Percentiles rank a stretch among this genome's conserved stretches.
Conservation (phyloP, 37 sponge, comb jelly and placozoan genomes). For the Cliona cf. orientalis region DNA sequence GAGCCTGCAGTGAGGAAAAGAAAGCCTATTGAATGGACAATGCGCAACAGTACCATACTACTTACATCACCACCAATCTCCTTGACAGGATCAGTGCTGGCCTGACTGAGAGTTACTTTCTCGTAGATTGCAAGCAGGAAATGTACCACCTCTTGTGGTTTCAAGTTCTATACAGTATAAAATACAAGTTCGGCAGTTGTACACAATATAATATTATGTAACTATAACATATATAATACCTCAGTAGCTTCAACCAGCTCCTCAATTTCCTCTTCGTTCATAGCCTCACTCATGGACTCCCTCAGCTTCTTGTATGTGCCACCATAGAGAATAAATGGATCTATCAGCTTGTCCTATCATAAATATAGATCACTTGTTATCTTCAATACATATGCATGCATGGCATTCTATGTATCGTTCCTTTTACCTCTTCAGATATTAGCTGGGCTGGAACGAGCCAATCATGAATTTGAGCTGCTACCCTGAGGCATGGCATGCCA, state of each 20-base stretch:
- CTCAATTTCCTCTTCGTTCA: conserved; percentile 26
- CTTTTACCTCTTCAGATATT: conserved; percentile 1
- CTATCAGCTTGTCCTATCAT: conserved; percentile 11
- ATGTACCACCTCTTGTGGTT: background rate
- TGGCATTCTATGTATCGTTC: background rate
- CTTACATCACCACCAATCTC: too few relatives aligned
- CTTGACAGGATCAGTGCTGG: background rate
- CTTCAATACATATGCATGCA: background rate
- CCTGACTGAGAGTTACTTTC: conserved; percentile 11
- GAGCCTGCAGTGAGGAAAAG: too few relatives aligned
- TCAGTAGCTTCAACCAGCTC: conserved; percentile 16
- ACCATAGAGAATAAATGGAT: conserved; percentile 59
- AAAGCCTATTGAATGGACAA: background rate
- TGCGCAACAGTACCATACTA: background rate
- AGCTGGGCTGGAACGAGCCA: conserved; percentile 52
- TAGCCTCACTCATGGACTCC: conserved; percentile 32
- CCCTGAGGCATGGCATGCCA: conserved; percentile 42
- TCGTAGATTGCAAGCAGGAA: conserved; percentile 20
- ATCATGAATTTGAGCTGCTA: background rate
- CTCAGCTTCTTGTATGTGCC: conserved; percentile 38
- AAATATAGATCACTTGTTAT: background rate
- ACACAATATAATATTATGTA: background rate
- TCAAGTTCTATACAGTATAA: background rate
- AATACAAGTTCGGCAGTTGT: background rate
- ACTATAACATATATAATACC: background rate